phyloP scores from a whole-genome alignment of 2,888 invertebrate genomes.

The Sarcophaga carnaria region DNA sequence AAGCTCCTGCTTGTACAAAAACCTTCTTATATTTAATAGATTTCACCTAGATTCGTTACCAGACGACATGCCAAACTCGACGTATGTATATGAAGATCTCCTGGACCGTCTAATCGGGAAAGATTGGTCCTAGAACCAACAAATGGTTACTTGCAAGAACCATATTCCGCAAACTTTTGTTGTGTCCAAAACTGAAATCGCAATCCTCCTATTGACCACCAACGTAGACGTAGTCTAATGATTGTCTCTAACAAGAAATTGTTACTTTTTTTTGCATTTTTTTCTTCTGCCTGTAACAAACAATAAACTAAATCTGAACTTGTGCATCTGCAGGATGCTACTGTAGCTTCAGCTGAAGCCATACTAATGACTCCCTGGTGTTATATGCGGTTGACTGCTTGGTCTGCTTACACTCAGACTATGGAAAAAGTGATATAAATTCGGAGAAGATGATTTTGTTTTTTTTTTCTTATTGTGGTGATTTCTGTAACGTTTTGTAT shows the following conservation, averaged over 20 bases:
- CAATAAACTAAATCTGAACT: background rate
- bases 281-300: background rate
- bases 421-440: background rate
- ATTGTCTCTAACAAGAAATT: conserved; percentile 33
- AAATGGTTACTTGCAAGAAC: no score
- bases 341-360: conserved; percentile 48
- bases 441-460: conserved; percentile 24
- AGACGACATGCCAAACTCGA: no score
- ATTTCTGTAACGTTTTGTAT: conserved; percentile 29
- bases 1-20: no score
- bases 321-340: conserved; percentile 25
- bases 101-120: no score
- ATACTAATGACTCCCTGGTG: conserved; percentile 72
- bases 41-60: no score
- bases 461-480: conserved; percentile 48
- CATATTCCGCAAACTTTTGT: no score
- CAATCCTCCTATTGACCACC: conserved; percentile 6
- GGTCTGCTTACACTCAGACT: conserved; percentile 25
- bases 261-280: conserved; percentile 1
- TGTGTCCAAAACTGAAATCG: no score
- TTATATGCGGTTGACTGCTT: conserved; percentile 69
- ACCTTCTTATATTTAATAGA: no score
- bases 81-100: no score
- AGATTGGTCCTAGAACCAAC: no score
- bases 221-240: conserved; percentile 3